These are phyloP conservation scores for Andrena flavipes DNA, from an alignment of 2,888 invertebrate genomes.

Conservation along the genomic window DNA sequence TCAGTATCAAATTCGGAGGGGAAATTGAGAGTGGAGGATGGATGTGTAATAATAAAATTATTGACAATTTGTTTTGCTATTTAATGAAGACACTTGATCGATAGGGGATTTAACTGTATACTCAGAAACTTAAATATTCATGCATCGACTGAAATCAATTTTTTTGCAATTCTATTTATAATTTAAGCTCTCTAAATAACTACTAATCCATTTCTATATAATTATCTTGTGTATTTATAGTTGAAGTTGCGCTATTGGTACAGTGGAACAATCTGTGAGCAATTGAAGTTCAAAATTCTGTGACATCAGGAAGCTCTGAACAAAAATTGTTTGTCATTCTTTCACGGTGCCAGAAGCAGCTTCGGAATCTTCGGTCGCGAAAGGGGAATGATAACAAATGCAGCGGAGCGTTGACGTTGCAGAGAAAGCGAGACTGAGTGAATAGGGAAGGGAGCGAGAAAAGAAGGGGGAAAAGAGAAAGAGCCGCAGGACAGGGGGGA, in stretches of 20 bases:
- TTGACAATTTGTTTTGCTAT: not conserved
- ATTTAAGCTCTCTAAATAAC: not conserved
- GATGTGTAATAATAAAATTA: not conserved
- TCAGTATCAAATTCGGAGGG: not conserved
- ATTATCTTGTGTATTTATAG: too few species aligned
- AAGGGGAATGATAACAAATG: not conserved
- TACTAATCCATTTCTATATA: too few species aligned
- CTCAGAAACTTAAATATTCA: not conserved
- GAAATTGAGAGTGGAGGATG: too few species aligned
- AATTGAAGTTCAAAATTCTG: not conserved
- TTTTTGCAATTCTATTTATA: not conserved
- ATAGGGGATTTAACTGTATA: not conserved
- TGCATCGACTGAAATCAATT: not conserved
- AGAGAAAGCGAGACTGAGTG: slow-evolving; percentile 14
- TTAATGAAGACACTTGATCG: not conserved
- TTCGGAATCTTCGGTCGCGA: not conserved
- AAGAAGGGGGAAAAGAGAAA: slow-evolving; percentile 26
- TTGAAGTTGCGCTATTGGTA: too few species aligned
- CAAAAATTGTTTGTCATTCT: not conserved
- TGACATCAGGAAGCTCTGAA: not conserved
- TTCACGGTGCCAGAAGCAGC: not conserved
- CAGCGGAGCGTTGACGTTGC: too few species aligned
- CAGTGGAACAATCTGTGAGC: too few species aligned
- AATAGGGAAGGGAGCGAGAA: slow-evolving; percentile 7
- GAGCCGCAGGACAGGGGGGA: slow-evolving; percentile 36